Percentiles rank a stretch among this genome's conserved stretches.
phyloP scores from a whole-genome alignment of 2,797 vertebrate species.

The Cuniculus paca region DNA sequence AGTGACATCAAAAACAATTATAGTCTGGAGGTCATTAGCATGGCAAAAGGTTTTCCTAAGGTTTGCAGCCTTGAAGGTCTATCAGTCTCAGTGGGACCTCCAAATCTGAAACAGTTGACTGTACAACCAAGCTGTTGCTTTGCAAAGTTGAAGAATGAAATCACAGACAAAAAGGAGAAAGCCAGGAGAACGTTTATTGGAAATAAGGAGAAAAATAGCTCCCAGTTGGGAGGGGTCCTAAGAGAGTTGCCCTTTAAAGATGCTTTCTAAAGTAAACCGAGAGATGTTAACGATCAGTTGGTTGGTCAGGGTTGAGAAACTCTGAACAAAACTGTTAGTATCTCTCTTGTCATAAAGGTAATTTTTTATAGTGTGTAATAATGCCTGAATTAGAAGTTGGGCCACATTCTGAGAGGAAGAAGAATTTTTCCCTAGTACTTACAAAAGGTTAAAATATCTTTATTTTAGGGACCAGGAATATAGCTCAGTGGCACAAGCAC shows the following conservation, averaged over 20 bases:
- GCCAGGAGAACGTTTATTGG: neutral
- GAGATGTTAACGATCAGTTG: neutral
- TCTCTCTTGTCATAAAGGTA: neutral
- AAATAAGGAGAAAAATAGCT: neutral
- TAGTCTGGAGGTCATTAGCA: neutral
- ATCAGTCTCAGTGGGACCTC: neutral
- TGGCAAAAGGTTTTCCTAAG: neutral
- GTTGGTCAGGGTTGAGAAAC: neutral
- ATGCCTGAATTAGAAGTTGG: neutral
- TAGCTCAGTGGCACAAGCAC: too few species aligned
- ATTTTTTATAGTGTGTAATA: neutral
- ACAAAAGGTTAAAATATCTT: neutral
- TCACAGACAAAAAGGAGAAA: neutral
- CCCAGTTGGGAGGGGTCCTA: neutral
- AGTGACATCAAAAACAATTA: neutral
- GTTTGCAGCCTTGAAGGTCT: neutral
- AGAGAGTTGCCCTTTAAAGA: neutral
- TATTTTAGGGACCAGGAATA: neutral
- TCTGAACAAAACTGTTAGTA: neutral
- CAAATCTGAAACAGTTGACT: neutral
- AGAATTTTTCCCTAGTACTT: neutral
- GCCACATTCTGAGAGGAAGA: neutral
- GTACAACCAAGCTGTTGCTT: neutral
- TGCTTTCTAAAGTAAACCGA: neutral
- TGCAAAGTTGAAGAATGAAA: neutral